These are phyloP conservation scores for Clistopyga incitator DNA, from an alignment of 2,888 invertebrate species.

Conservation along the genomic window DNA sequence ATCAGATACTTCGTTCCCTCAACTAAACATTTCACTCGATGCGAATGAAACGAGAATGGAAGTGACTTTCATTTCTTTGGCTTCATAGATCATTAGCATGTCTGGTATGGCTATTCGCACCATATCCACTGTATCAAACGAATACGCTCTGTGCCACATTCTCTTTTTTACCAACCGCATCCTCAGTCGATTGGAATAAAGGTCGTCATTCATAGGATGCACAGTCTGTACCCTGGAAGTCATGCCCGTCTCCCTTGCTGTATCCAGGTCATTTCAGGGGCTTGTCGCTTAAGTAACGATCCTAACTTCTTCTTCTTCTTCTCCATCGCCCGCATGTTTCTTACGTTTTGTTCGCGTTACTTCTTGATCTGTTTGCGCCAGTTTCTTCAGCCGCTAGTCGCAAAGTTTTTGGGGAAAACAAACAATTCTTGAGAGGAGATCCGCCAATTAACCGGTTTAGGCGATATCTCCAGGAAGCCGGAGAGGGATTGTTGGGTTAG, in stretches of 20 bases:
- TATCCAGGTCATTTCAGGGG: slow-evolving; percentile 29
- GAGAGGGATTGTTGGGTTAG: background rate
- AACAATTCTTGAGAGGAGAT: background rate
- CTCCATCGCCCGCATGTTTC: slow-evolving; percentile 12
- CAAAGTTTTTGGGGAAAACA: background rate
- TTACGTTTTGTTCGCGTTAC: slow-evolving; percentile 14
- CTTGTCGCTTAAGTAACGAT: slow-evolving; percentile 42
- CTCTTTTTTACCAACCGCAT: background rate
- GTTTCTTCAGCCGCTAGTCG: background rate
- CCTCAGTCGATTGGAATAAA: slow-evolving; percentile 31
- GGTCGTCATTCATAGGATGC: slow-evolving; percentile 51
- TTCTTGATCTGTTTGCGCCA: background rate
- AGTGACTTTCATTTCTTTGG: background rate
- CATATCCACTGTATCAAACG: slow-evolving; percentile 35
- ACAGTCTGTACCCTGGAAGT: slow-evolving; percentile 1
- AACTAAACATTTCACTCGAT: background rate
- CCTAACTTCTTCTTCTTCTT: slow-evolving; percentile 21
- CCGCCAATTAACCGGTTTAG: background rate
- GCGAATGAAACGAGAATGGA: slow-evolving; percentile 15
- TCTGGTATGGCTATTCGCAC: slow-evolving; percentile 29
- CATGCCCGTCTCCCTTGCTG: background rate
- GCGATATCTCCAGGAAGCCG: background rate
- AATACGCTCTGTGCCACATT: background rate
- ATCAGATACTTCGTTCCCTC: too few relatives aligned
- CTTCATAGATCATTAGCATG: slow-evolving; percentile 54